Conservation (phyloP, 2,888 invertebrate genomes). For the Leptinotarsa tumamoca region DNA sequence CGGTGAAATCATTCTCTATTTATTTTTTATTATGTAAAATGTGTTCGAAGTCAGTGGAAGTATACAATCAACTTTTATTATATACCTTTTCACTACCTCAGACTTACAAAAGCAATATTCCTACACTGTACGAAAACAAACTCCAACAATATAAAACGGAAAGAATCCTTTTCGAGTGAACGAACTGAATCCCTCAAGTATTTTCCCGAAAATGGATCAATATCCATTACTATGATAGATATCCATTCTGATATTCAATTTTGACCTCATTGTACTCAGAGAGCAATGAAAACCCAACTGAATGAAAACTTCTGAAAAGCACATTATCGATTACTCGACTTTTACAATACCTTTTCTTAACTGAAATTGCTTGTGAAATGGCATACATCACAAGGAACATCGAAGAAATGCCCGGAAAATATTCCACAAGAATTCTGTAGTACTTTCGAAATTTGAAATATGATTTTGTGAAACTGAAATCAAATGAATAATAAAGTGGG, state of each 20-base stretch:
- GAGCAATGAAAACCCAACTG: conserved; percentile 29
- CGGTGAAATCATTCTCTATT: no score
- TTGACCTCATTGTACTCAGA: conserved; percentile 24
- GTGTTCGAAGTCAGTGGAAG: no score
- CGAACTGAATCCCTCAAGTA: not conserved
- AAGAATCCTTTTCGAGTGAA: not conserved
- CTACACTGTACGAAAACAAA: not conserved
- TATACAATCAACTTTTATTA: no score
- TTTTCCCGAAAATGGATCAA: conserved; percentile 6
- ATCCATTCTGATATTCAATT: conserved; percentile 26
- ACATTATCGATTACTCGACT: conserved; percentile 36
- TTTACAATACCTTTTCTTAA: conserved; percentile 34
- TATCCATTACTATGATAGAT: conserved; percentile 25
- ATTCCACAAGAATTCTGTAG: not conserved
- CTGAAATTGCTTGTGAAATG: conserved; percentile 40
- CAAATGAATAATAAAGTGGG: not conserved
- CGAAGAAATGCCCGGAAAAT: conserved; percentile 28
- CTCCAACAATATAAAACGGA: not conserved
- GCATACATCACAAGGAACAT: conserved; percentile 30
- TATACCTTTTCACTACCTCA: no score
- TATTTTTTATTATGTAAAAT: no score
- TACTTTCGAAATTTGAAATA: not conserved
- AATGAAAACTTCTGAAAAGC: conserved; percentile 29
- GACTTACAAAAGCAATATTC: not conserved
- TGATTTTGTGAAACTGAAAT: conserved; percentile 8